Percentiles rank a stretch among this genome's conserved stretches.
These are phyloP conservation scores for Semnornis frantzii DNA, from an alignment of 2,113 vertebrate species.

Conservation along the genomic window DNA sequence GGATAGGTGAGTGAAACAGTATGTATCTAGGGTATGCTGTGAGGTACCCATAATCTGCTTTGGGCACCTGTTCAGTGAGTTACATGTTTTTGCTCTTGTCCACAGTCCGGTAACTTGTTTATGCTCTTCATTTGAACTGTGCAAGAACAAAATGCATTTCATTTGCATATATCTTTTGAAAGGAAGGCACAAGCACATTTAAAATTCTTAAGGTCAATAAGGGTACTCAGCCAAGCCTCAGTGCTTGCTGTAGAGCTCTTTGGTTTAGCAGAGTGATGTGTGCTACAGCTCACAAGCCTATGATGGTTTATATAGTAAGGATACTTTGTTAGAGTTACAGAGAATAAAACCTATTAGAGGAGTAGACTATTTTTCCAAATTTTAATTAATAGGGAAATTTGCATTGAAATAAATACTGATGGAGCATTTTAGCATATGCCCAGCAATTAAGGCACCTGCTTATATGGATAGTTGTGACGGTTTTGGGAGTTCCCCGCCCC, in stretches of 20 bases:
- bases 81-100: not conserved
- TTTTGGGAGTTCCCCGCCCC: too few species aligned
- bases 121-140: not conserved
- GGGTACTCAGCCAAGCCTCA: not conserved
- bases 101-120: not conserved
- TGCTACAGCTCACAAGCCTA: not conserved
- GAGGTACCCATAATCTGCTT: not conserved
- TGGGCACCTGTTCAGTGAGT: rapidly evolving
- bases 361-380: not conserved
- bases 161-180: not conserved
- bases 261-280: not conserved
- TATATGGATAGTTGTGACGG: not conserved
- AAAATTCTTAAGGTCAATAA: not conserved
- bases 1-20: not conserved
- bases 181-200: not conserved
- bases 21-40: not conserved
- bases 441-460: not conserved
- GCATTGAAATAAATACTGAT: not conserved
- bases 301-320: not conserved
- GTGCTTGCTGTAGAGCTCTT: not conserved
- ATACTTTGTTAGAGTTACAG: not conserved
- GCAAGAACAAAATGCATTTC: not conserved
- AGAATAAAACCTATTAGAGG: not conserved
- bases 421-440: not conserved
- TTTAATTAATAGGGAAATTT: not conserved